Conservation (phyloP, 2,888 invertebrate species). For the Eupithecia abbreviata region DNA sequence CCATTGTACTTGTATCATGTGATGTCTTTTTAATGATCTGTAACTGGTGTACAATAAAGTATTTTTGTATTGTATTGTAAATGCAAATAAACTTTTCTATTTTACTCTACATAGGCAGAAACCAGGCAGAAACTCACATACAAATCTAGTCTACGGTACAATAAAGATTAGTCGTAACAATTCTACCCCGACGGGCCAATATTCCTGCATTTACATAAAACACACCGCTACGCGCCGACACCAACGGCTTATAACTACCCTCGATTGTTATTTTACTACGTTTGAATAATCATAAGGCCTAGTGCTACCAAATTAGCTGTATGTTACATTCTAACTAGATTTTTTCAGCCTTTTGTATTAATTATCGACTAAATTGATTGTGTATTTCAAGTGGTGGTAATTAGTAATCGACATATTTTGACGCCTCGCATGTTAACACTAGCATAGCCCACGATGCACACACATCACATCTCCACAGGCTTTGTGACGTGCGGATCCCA, state of each 20-base stretch:
- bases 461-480: too few species aligned
- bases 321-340: background rate
- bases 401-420: background rate
- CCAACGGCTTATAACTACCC: slow-evolving; percentile 32
- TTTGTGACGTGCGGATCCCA: too few species aligned
- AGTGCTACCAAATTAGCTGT: background rate
- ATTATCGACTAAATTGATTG: background rate
- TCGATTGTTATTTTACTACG: slow-evolving; percentile 42
- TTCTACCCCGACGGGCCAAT: slow-evolving; percentile 16
- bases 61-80: background rate
- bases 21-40: too few species aligned
- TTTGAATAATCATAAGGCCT: slow-evolving; percentile 43
- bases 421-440: too few species aligned
- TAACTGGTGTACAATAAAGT: too few species aligned
- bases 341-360: background rate
- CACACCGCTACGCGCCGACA: slow-evolving; percentile 22
- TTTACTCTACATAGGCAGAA: background rate
- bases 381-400: background rate
- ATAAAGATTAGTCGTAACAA: slow-evolving; percentile 8
- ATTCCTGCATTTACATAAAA: slow-evolving; percentile 31
- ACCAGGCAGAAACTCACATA: background rate
- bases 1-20: too few species aligned
- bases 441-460: too few species aligned
- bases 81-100: background rate
- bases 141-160: background rate